A percentile compares a stretch with the other conserved stretches of the same genome.
Conservation (phyloP, 2,888 invertebrate genomes). For the Caenorhabditis sp. region DNA sequence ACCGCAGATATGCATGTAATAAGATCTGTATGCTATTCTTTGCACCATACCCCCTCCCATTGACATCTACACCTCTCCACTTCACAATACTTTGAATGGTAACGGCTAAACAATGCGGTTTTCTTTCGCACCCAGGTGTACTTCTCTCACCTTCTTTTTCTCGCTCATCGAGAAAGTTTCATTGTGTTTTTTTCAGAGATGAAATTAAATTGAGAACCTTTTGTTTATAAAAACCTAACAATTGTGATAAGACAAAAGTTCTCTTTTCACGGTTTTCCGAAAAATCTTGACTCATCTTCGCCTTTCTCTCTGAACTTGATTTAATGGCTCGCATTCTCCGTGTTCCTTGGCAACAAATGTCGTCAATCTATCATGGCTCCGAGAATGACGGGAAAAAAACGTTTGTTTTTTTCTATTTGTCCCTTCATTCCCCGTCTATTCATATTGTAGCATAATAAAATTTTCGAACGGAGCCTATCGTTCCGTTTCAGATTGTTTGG, state of each 20-base stretch:
- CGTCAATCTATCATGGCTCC: no score
- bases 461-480: no score
- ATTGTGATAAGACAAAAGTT: not conserved
- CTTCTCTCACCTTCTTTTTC: constrained; percentile 13
- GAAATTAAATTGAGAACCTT: not conserved
- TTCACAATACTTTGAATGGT: constrained; percentile 38
- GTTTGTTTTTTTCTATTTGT: no score
- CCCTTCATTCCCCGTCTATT: no score
- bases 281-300: no score
- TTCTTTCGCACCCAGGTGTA: constrained; percentile 38
- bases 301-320: no score
- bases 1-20: constrained; percentile 26
- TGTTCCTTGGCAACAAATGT: no score
- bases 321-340: no score
- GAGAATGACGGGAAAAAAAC: no score
- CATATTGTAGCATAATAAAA: no score
- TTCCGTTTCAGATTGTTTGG: no score
- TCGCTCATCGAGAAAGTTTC: constrained; percentile 14
- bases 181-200: not conserved
- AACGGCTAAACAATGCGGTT: constrained; percentile 40
- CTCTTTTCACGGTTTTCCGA: not conserved
- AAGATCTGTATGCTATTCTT: constrained; percentile 22
- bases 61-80: constrained; percentile 33
- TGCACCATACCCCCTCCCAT: not conserved
- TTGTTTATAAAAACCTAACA: no score